These are phyloP conservation scores for Bufo bufo DNA, from an alignment of 2,113 vertebrate genomes.

Conservation along the genomic window DNA sequence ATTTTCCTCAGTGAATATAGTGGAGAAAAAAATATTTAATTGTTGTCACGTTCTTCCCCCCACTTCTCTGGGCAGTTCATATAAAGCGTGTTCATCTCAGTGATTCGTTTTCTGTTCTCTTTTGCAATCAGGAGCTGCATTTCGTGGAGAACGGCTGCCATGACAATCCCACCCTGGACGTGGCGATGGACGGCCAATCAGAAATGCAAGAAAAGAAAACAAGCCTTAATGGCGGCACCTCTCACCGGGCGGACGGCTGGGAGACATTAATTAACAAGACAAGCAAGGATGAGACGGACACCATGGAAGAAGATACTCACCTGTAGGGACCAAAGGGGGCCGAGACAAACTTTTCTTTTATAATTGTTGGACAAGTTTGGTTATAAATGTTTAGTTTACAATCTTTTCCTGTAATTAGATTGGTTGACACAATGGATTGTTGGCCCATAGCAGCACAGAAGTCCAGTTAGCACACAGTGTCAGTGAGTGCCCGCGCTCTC, in stretches of 20 bases:
- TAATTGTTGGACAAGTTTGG: conserved; percentile 10
- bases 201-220: conserved; percentile 93
- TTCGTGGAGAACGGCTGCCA: conserved; percentile 98
- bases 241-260: conserved; percentile 81
- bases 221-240: conserved; percentile 84
- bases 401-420: neutral
- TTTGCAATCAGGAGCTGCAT: conserved; percentile 87
- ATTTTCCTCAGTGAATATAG: too few relatives aligned
- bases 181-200: conserved; percentile 87
- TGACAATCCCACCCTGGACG: conserved; percentile 96
- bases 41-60: neutral
- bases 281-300: conserved; percentile 85
- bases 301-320: conserved; percentile 93
- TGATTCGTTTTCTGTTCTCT: conserved; percentile 66
- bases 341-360: neutral
- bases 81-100: neutral
- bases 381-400: conserved; percentile 11
- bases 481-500: neutral
- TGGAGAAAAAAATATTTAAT: too few relatives aligned
- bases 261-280: conserved; percentile 89
- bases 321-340: conserved; percentile 74
- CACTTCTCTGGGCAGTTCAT: neutral
- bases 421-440: neutral
- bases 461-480: conserved; percentile 15
- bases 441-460: conserved; percentile 36